These are phyloP conservation scores for Drosophila prosaltans DNA, from an alignment of 1,140 invertebrate genomes.

Conservation along the genomic window DNA sequence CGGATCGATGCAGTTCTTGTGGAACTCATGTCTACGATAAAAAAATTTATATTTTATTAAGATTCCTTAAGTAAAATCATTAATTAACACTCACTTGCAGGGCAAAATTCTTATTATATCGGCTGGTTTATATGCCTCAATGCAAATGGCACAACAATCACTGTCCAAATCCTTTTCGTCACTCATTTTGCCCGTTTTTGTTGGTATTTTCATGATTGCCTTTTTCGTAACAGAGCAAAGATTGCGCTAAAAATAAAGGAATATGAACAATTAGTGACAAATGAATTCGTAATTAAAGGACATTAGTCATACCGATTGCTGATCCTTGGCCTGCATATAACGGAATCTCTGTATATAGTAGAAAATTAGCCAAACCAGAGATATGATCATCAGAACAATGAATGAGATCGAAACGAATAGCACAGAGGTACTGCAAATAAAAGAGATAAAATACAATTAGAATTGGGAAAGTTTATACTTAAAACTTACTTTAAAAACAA, in stretches of 20 bases:
- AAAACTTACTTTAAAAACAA: no score
- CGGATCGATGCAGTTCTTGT: slow-evolving; percentile 96
- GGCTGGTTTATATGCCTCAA: slow-evolving; percentile 93
- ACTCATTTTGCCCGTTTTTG: slow-evolving; percentile 90
- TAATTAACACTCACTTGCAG: slow-evolving; percentile 89
- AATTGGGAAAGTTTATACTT: no score
- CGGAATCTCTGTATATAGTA: slow-evolving; percentile 97
- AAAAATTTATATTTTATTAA: no score
- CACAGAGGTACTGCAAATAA: slow-evolving; percentile 90
- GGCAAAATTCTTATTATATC: slow-evolving; percentile 93
- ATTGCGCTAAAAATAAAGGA: slow-evolving; percentile 86
- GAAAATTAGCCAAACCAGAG: slow-evolving; percentile 95
- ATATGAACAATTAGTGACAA: slow-evolving; percentile 2
- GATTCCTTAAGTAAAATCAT: neutral
- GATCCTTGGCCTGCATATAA: slow-evolving; percentile 95
- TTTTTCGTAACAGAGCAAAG: slow-evolving; percentile 95
- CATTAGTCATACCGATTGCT: slow-evolving; percentile 71
- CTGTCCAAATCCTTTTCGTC: slow-evolving; percentile 93
- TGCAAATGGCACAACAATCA: slow-evolving; percentile 96
- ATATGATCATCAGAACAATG: slow-evolving; percentile 97
- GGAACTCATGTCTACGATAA: slow-evolving; percentile 94
- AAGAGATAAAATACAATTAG: slow-evolving; percentile 31
- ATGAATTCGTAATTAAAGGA: neutral
- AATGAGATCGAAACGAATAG: slow-evolving; percentile 97
- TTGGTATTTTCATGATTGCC: slow-evolving; percentile 94